phyloP scores from a whole-genome alignment of 2,113 vertebrate species.

The Setophaga coronata region DNA sequence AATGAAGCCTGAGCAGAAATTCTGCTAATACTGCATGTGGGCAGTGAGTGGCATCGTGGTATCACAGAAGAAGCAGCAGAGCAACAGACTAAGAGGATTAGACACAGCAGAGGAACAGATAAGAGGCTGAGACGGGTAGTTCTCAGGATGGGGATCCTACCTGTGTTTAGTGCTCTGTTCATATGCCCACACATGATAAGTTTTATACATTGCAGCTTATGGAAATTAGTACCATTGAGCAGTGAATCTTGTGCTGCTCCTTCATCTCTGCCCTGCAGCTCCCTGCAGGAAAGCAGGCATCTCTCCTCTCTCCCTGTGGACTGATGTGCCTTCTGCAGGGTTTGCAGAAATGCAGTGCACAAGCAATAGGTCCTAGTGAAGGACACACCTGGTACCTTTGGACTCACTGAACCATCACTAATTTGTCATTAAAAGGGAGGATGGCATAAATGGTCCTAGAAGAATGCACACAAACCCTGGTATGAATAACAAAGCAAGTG shows the following conservation, averaged over 20 bases:
- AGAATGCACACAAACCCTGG: neutral
- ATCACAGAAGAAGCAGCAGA: neutral
- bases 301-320: neutral
- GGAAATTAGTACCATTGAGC: neutral
- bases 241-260: neutral
- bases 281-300: neutral
- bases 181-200: neutral
- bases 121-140: neutral
- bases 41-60: constrained; percentile 42
- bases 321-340: neutral
- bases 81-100: neutral
- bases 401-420: neutral
- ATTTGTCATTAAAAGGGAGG: neutral
- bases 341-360: neutral
- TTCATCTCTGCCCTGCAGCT: neutral
- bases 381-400: neutral
- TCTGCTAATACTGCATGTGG: constrained; percentile 28
- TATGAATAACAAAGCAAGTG: neutral
- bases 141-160: neutral
- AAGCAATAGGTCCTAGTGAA: neutral
- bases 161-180: neutral
- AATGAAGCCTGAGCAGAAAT: neutral
- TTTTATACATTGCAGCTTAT: neutral
- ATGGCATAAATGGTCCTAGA: neutral
- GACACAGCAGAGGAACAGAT: neutral